These are phyloP conservation scores for Neodon shergylaensis DNA, from an alignment of 2,113 vertebrate genomes.

Conservation along the genomic window DNA sequence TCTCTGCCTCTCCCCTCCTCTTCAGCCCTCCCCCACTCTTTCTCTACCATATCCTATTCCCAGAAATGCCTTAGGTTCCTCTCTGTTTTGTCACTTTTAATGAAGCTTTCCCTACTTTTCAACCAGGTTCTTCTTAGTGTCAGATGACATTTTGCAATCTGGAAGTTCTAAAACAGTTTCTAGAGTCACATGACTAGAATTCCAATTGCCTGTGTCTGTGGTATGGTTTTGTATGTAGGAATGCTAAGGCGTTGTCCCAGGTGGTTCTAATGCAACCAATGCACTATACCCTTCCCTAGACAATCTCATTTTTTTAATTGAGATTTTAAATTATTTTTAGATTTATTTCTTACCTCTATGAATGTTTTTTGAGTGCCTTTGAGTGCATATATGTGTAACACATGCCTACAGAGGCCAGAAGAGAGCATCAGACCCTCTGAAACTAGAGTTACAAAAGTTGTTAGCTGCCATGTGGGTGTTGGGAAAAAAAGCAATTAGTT, in stretches of 20 bases:
- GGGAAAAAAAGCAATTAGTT: background rate
- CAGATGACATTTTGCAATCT: slow-evolving; percentile 7
- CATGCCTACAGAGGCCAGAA: background rate
- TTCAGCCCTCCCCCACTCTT: background rate
- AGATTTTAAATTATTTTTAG: background rate
- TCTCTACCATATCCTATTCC: background rate
- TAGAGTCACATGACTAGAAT: background rate
- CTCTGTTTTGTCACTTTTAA: background rate
- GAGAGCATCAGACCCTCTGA: background rate
- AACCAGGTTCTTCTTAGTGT: background rate
- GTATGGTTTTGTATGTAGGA: background rate
- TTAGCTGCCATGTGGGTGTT: background rate
- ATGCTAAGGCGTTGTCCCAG: background rate
- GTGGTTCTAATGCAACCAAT: background rate
- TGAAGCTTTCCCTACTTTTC: background rate
- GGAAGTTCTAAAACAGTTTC: background rate
- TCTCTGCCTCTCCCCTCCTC: too few relatives aligned
- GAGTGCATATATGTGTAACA: too few relatives aligned
- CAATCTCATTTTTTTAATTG: background rate
- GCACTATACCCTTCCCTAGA: background rate
- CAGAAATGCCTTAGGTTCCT: background rate
- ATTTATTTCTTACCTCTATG: background rate
- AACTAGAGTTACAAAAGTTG: background rate
- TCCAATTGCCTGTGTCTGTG: background rate
- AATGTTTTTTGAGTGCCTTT: background rate